phyloP scores from a whole-genome alignment of 1,140 invertebrate genomes.

The Diachasmimorpha longicaudata region DNA sequence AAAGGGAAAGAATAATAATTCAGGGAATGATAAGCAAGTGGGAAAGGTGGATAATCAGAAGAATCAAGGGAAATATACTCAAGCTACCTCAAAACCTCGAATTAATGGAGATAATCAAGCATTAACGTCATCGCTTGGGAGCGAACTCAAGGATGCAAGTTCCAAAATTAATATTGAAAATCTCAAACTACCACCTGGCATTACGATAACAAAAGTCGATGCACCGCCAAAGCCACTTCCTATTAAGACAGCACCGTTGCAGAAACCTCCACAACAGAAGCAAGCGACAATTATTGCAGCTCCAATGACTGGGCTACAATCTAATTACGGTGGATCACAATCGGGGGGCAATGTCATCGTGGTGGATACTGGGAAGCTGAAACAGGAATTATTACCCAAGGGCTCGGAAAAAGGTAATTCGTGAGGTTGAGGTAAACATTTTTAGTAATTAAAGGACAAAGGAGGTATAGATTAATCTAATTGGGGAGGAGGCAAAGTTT shows the following conservation, averaged over 20 bases:
- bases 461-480: too few species aligned
- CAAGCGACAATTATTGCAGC: conserved; percentile 60
- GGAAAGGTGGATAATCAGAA: conserved; percentile 29
- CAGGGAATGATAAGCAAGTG: conserved; percentile 30
- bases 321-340: conserved; percentile 53
- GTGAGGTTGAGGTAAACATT: neutral
- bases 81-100: conserved; percentile 16
- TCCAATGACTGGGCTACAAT: conserved; percentile 53
- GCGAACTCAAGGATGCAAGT: conserved; percentile 48
- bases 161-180: conserved; percentile 68
- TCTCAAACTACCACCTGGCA: conserved; percentile 78
- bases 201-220: conserved; percentile 83
- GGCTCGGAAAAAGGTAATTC: conserved; percentile 47
- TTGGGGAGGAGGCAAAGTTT: too few species aligned
- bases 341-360: conserved; percentile 70
- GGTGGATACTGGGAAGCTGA: conserved; percentile 69
- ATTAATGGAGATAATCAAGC: conserved; percentile 24
- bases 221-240: conserved; percentile 60
- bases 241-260: conserved; percentile 52
- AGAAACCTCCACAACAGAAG: conserved; percentile 48
- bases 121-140: conserved; percentile 33
- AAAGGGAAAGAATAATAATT: conserved; percentile 40
- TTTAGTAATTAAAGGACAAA: too few species aligned
- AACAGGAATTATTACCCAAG: conserved; percentile 57
- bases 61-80: conserved; percentile 15